Base-by-base conservation (phyloP, 2,888 invertebrate species). In the Anticlea derivata region DNA sequence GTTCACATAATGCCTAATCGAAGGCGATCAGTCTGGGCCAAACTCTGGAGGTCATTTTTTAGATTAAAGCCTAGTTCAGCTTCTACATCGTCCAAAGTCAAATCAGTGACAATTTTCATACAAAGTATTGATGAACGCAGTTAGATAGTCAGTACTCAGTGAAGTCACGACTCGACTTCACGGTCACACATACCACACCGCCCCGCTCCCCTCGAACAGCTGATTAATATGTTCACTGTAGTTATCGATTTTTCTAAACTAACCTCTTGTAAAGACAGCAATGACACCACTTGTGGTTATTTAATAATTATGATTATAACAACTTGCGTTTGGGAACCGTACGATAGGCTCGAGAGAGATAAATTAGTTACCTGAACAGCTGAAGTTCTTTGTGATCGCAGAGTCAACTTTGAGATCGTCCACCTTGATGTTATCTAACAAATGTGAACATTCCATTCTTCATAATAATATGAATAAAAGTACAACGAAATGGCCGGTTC, bases 371-470 rank as follows among this genome's bases (percentile, higher is more conserved):
- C 93, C 93, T 92, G 93, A 92, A 90, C 93, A 93, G 82, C 87
- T 85, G 83, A 89, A 85, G 84, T 93, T 92, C 93, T 93, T 92
- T 91, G 93, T 91, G 86, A 87, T 86, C 76, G 83, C 80, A 67
- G 78, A 81, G 75, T 90, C 83, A 73, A 75, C 70, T 75, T 84
- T 83, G 75, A 87, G 80, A 78, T 87, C 84, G 72, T 88, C 86
- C 79, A 91, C 84, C 80, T 92, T 92, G 78, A 93, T 92, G 89
- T 93, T 92, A 85, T 93, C 92, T 83, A 89, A 90, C 74, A 94
- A 92, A 91, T 94, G 94, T 75, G 93, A 91, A 86, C 94, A 94
- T 91, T 94, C 94, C 94, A 94, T 94, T 79, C 78, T 91, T 91
- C 87, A 88, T 88, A 66, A 55, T 73, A 74, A 48, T 61, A 65